phyloP scores from a whole-genome alignment of 2,113 vertebrate species.

The Xiphophorus couchianus region DNA sequence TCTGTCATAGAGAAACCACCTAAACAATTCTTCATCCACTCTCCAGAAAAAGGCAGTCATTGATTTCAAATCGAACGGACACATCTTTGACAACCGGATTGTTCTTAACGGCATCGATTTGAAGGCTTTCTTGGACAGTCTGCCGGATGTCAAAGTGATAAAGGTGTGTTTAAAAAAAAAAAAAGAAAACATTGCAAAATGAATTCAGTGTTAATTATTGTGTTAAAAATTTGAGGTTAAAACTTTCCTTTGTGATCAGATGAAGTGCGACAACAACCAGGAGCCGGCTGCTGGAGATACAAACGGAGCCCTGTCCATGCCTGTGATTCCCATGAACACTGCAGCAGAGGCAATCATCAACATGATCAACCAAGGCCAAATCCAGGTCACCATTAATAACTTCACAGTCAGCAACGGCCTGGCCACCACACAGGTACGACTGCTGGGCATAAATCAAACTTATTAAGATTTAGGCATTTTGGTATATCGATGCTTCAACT shows the following conservation, averaged over 20 bases:
- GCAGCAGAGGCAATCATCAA: slow-evolving; percentile 98
- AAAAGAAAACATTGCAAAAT: no score
- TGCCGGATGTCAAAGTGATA: slow-evolving; percentile 97
- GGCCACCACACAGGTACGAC: slow-evolving; percentile 93
- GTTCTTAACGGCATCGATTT: slow-evolving; percentile 98
- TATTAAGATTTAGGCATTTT: no score
- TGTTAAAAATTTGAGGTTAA: no score
- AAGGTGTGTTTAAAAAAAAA: slow-evolving; percentile 83
- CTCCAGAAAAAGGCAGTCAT: slow-evolving; percentile 98
- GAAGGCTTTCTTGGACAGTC: slow-evolving; percentile 97
- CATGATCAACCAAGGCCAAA: slow-evolving; percentile 99
- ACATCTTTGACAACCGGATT: slow-evolving; percentile 99
- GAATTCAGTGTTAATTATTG: neutral
- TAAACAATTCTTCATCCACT: slow-evolving; percentile 10
- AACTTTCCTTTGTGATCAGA: slow-evolving; percentile 73
- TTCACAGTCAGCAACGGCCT: slow-evolving; percentile 98
- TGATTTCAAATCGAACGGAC: slow-evolving; percentile 99
- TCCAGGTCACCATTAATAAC: slow-evolving; percentile 97
- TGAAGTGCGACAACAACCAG: slow-evolving; percentile 93
- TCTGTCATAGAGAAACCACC: neutral
- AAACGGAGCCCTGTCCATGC: slow-evolving; percentile 93
- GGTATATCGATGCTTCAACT: no score
- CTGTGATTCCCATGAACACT: slow-evolving; percentile 98
- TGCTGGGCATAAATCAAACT: neutral
- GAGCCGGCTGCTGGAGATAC: slow-evolving; percentile 82